Conservation (phyloP, 2,113 vertebrate species). For the Origma solitaria region DNA sequence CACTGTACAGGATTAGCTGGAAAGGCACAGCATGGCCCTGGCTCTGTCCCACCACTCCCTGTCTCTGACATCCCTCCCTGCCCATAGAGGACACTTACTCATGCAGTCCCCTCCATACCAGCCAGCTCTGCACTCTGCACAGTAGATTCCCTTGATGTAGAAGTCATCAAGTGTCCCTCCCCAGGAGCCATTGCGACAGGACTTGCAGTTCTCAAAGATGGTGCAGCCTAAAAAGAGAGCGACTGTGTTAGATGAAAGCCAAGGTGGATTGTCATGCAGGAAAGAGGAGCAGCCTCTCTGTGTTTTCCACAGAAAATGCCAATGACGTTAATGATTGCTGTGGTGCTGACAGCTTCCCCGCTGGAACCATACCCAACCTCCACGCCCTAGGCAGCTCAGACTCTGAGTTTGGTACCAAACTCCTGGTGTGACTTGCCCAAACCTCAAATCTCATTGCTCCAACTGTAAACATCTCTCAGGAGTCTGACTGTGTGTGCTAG, state of each 20-base stretch:
- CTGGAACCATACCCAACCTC: neutral
- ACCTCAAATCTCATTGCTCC: neutral
- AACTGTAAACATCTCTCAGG: neutral
- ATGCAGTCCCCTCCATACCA: conserved; percentile 97
- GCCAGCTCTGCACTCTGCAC: conserved; percentile 88
- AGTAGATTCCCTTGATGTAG: conserved; percentile 90
- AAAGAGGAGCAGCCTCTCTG: neutral
- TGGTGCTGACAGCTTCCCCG: neutral
- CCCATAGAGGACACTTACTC: conserved; percentile 76
- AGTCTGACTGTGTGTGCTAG: neutral
- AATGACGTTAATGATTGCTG: neutral
- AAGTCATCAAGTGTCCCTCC: conserved; percentile 87
- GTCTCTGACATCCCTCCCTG: neutral
- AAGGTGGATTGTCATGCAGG: neutral
- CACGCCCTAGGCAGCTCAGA: neutral
- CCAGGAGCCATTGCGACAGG: conserved; percentile 95
- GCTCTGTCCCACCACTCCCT: neutral
- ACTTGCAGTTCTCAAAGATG: conserved; percentile 98
- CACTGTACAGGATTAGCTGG: neutral
- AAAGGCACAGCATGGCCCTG: neutral
- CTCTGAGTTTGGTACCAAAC: neutral
- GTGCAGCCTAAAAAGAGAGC: conserved; percentile 76
- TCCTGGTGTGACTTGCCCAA: neutral
- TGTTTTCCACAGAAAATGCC: neutral
- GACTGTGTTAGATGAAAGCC: neutral